phyloP scores from a whole-genome alignment of 2,888 invertebrate species.

The Orthosia gracilis region DNA sequence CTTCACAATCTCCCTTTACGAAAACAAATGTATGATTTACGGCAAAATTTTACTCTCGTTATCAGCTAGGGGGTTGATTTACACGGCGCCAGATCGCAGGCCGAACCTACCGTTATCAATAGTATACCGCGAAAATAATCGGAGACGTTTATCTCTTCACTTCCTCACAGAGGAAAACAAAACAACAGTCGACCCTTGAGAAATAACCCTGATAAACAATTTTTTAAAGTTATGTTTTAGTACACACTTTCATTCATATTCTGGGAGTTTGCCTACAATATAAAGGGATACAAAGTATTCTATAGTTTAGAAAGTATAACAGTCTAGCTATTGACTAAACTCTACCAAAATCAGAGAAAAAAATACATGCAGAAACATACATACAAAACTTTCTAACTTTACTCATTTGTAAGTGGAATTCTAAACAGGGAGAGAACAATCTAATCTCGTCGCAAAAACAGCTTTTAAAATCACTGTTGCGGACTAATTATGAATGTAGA shows the following conservation, averaged over 20 bases:
- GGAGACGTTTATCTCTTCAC: slow-evolving; percentile 74
- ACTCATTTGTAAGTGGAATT: neutral
- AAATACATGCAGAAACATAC: no score
- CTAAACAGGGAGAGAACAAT: slow-evolving; percentile 52
- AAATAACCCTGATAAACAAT: slow-evolving; percentile 59
- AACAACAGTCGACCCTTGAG: slow-evolving; percentile 69
- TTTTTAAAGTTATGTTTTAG: slow-evolving; percentile 23
- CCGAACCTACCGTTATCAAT: slow-evolving; percentile 64
- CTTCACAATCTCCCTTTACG: slow-evolving; percentile 73
- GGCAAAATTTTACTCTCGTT: slow-evolving; percentile 82
- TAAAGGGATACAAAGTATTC: neutral
- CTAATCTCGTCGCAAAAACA: slow-evolving; percentile 68
- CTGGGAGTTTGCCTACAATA: neutral
- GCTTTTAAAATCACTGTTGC: slow-evolving; percentile 69
- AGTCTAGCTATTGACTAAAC: neutral
- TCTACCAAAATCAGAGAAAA: neutral
- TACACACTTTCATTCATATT: neutral
- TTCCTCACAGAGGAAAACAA: slow-evolving; percentile 67
- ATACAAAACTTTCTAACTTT: neutral
- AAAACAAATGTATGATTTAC: slow-evolving; percentile 89
- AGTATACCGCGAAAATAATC: slow-evolving; percentile 76
- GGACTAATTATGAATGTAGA: slow-evolving; percentile 76
- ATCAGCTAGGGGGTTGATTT: slow-evolving; percentile 88
- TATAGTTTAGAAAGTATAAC: neutral
- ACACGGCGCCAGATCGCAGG: slow-evolving; percentile 77